A percentile compares a stretch with the other conserved stretches of the same genome.
phyloP scores from a whole-genome alignment of 2,888 invertebrate species.

The Acleris sparsana region DNA sequence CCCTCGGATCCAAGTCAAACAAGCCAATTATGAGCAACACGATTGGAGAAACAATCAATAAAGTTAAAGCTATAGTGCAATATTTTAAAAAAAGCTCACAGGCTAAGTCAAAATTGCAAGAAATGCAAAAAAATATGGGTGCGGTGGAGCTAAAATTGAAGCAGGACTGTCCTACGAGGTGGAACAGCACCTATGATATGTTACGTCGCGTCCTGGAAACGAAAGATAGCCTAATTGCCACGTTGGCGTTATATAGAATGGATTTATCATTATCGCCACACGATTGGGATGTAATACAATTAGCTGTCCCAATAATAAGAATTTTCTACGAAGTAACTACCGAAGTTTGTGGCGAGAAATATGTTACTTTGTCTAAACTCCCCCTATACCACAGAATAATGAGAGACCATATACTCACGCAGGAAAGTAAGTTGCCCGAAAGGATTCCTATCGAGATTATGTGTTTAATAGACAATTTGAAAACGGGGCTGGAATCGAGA shows the following conservation, averaged over 20 bases:
- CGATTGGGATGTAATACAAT: constrained; percentile 2
- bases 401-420: constrained; percentile 2
- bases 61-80: not conserved
- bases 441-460: not conserved
- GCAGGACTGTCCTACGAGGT: not conserved
- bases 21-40: not conserved
- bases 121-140: constrained; percentile 1
- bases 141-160: not conserved
- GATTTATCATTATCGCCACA: constrained; percentile 3
- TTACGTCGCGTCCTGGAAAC: not conserved
- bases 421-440: not conserved
- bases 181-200: not conserved
- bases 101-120: not conserved
- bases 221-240: not conserved
- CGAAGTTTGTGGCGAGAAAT: constrained; percentile 10
- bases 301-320: constrained; percentile 3
- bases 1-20: not conserved
- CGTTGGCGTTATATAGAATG: not conserved
- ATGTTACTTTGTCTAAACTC: constrained; percentile 2
- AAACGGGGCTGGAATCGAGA: not conserved
- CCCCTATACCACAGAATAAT: constrained; percentile 1
- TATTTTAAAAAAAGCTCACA: constrained; percentile 1
- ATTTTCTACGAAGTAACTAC: not conserved
- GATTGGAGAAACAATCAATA: not conserved
- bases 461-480: not conserved